These are phyloP conservation scores for Prochilodus magdalenae DNA, from an alignment of 2,113 vertebrate species.

Conservation along the genomic window DNA sequence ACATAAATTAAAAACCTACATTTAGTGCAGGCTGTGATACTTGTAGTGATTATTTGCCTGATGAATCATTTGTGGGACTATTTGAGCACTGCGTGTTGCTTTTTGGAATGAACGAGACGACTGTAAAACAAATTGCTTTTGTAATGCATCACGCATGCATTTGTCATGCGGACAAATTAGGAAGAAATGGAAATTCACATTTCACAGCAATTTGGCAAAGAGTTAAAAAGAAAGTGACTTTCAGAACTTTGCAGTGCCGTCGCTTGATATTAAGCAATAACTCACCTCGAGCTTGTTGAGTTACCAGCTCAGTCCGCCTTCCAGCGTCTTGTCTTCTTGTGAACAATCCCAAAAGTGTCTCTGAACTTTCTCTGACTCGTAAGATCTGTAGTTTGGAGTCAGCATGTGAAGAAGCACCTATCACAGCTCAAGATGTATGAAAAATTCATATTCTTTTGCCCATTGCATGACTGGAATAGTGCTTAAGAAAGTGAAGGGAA, in stretches of 20 bases:
- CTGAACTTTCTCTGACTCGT: not conserved
- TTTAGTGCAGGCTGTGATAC: not conserved
- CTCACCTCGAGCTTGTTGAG: slow-evolving; percentile 1
- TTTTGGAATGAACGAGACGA: not conserved
- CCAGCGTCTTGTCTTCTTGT: not conserved
- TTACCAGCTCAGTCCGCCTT: not conserved
- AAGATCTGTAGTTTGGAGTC: not conserved
- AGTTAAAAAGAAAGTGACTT: not conserved
- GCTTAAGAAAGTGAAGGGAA: not conserved
- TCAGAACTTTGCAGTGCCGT: not conserved
- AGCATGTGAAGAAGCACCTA: not conserved
- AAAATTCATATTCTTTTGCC: not conserved
- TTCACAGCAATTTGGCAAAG: not conserved
- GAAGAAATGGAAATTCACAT: slow-evolving; percentile 1
- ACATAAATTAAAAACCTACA: slow-evolving; percentile 17
- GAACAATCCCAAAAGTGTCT: not conserved
- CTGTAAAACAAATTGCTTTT: not conserved
- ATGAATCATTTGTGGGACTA: not conserved
- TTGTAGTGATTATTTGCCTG: not conserved
- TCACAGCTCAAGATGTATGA: not conserved
- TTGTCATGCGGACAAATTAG: not conserved
- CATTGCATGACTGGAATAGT: not conserved
- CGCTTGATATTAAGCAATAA: not conserved
- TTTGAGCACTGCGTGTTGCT: not conserved
- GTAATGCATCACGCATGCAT: not conserved